Evolutionary conservation across 2,888 invertebrate species (phyloP).

Genomic region (Alentia gelatinosa): DNA sequence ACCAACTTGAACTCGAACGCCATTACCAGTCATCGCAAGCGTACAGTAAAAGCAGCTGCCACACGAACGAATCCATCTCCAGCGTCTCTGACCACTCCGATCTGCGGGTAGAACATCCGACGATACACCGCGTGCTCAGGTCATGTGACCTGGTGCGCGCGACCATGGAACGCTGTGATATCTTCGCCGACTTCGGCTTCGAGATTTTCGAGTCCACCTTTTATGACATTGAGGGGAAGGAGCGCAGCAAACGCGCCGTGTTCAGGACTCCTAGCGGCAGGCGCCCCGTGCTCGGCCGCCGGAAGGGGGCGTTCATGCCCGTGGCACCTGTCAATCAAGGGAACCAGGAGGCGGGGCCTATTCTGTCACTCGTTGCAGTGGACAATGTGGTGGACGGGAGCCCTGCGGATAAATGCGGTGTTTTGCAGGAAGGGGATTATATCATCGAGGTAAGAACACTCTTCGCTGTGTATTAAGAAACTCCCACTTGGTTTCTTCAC

Average conservation of each 20-base stretch:
- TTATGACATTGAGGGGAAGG: constrained; percentile 47
- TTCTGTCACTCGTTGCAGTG: constrained; percentile 54
- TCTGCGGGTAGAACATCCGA: constrained; percentile 50
- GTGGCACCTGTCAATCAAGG: constrained; percentile 42
- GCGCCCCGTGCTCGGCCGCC: constrained; percentile 52
- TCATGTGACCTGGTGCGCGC: constrained; percentile 54
- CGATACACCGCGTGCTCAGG: constrained; percentile 33
- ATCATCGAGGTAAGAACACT: constrained; percentile 56
- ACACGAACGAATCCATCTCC: neutral
- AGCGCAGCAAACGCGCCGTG: constrained; percentile 31
- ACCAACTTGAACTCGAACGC: neutral
- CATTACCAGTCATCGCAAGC: constrained; percentile 3
- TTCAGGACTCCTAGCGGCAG: constrained; percentile 57
- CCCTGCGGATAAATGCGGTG: neutral
- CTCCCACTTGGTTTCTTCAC: no score
- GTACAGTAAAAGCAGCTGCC: constrained; percentile 4
- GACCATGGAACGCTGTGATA: constrained; percentile 20
- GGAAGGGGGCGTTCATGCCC: constrained; percentile 55
- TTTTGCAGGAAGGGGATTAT: constrained; percentile 56
- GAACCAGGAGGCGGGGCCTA: neutral
- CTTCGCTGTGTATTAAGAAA: no score
- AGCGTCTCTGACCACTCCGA: constrained; percentile 47
- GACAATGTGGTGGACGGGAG: constrained; percentile 45
- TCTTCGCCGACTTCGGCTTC: constrained; percentile 43
- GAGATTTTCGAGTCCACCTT: constrained; percentile 57